Evolutionary conservation across 2,797 vertebrate genomes (phyloP), one percentile per base, ranked within the genome.

Genomic region (Hoplostethus atlanticus): DNA sequence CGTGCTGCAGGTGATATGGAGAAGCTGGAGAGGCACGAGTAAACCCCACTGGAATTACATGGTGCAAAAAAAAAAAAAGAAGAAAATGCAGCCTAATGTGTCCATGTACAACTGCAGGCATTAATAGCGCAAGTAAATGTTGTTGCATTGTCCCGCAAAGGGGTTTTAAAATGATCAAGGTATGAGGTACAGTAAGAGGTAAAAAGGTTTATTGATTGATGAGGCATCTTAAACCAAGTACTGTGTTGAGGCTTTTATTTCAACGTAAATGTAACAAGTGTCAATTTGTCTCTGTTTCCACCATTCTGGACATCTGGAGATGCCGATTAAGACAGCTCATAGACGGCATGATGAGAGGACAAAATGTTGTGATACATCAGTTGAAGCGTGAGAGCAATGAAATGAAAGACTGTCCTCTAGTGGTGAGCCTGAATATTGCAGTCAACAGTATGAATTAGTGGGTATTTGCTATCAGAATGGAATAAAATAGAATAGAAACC

Each of bases 381-480:
- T 38, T 17, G 4, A 54, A 68, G 51, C n/a, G 31, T 4, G 7
- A 59, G 21, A 40, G 38, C n/a, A 83, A 30, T 51, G 48, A 81
- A 71, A 81, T 65, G 3, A 73, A 90, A 92, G 66, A 85, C 85
- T 88, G 85, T 6, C 89, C 88, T 88, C 93, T 91, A 87, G 88
- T 90, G 92, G 86, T 8, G 21, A 36, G 3, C 6, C 2, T 68
- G 31, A 16, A 51, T 31, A 73, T 51, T 40, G 54, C 30, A 17
- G 48, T 17, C 48, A 50, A 4, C 21, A 21, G 21, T 21, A 21
- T 21, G 21, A 21, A 47, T 3, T 7, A n/a, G 3, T 9, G 31
- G 51, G n/a, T 11, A 17, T 11, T 40, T 28, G 4, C 11, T 15
- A 17, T 6, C 34, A 34, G 34, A 5, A 40, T 40, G 9, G 6